Percentiles rank a stretch among this genome's conserved stretches.
Conservation (phyloP, 2,797 vertebrate species). For the Lagodon rhomboides region DNA sequence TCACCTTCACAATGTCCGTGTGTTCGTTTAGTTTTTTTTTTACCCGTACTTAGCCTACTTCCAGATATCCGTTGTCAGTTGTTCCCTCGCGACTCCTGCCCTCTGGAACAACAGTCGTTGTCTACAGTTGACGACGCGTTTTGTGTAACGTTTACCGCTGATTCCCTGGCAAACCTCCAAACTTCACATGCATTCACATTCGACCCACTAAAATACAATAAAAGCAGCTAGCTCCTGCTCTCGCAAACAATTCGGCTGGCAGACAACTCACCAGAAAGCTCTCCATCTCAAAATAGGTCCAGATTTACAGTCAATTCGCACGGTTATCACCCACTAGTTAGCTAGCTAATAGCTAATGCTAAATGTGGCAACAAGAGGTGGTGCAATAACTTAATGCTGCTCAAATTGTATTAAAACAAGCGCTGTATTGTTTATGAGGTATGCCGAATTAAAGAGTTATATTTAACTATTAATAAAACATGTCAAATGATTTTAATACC, state of each 20-base stretch:
- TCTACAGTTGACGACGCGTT: background rate
- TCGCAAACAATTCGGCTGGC: rapidly evolving
- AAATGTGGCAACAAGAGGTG: background rate
- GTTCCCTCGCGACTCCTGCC: background rate
- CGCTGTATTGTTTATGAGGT: background rate
- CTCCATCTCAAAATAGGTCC: rapidly evolving
- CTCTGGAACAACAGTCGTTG: conserved; percentile 40
- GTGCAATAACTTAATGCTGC: too few species aligned
- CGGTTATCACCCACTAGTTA: background rate
- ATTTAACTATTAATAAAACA: rapidly evolving
- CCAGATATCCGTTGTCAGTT: background rate
- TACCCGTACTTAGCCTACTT: too few species aligned
- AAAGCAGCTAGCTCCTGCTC: background rate
- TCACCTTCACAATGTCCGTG: background rate
- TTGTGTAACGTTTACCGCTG: conserved; percentile 8
- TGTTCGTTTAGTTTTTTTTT: background rate
- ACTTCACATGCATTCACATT: background rate
- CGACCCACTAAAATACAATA: background rate
- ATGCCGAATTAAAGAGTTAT: background rate
- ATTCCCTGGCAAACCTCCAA: background rate
- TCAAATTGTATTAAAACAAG: background rate
- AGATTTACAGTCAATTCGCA: background rate
- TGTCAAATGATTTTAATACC: rapidly evolving
- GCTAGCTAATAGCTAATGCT: background rate
- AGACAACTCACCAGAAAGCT: background rate